phyloP scores from a whole-genome alignment of 2,113 vertebrate genomes.

The Apteryx owenii region DNA sequence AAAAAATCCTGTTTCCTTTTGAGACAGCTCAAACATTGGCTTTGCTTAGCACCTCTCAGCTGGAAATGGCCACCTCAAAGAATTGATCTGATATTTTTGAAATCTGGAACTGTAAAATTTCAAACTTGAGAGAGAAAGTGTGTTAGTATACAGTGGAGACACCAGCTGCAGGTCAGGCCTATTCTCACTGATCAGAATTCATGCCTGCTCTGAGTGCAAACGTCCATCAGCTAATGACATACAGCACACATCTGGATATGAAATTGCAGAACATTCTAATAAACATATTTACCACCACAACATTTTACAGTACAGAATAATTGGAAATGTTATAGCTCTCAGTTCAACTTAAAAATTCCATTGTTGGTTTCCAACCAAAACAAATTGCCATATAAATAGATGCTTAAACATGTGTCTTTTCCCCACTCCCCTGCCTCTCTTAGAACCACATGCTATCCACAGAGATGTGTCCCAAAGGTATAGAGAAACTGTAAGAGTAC shows the following conservation, averaged over 20 bases:
- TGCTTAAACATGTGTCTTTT: not conserved
- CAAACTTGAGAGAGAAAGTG: rapidly evolving
- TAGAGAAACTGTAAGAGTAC: not conserved
- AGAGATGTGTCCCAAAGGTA: not conserved
- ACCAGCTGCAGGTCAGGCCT: not conserved
- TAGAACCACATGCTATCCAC: not conserved
- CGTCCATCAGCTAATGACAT: rapidly evolving
- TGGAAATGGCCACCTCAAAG: not conserved
- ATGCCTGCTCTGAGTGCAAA: not conserved
- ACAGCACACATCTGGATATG: not conserved
- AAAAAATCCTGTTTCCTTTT: not conserved
- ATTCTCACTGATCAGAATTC: not conserved
- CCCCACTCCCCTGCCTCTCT: not conserved
- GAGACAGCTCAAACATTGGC: not conserved
- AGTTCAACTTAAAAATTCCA: not conserved
- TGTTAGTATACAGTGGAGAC: not conserved
- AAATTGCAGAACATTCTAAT: not conserved
- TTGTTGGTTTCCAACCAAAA: not conserved
- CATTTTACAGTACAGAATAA: not conserved
- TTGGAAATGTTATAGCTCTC: not conserved
- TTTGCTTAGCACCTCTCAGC: not conserved
- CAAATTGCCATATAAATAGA: not conserved
- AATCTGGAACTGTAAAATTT: not conserved
- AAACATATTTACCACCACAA: not conserved
- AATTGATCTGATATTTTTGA: not conserved